Conservation (phyloP, 2,113 vertebrate species). For the Trinectes maculatus region DNA sequence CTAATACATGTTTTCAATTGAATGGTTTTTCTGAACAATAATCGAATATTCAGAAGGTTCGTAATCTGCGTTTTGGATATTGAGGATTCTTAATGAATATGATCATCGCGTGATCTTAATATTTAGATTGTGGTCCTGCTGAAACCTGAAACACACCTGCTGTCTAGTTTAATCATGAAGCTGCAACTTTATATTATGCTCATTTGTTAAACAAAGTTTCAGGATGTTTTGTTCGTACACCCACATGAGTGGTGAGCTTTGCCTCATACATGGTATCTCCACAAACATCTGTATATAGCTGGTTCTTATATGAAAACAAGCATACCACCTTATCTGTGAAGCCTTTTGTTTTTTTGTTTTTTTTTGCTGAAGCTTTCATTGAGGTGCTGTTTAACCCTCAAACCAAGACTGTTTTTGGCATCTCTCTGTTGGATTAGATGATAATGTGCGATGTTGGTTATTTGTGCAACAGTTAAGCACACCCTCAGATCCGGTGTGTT, state of each 20-base stretch:
- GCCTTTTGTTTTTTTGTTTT: no score
- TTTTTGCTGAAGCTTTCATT: neutral
- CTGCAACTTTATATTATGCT: neutral
- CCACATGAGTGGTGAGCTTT: neutral
- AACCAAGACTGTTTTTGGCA: neutral
- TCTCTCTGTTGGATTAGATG: neutral
- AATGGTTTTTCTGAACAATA: neutral
- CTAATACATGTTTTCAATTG: neutral
- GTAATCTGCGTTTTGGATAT: neutral
- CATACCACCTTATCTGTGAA: neutral
- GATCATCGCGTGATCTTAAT: neutral
- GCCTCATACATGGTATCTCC: neutral
- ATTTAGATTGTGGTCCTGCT: neutral
- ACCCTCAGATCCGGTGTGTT: conserved; percentile 22
- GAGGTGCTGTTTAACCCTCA: conserved; percentile 1
- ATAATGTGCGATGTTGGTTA: neutral
- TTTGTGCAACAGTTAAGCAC: conserved; percentile 8
- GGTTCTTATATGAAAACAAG: neutral
- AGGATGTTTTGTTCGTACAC: no score
- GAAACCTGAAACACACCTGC: neutral
- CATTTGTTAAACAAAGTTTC: neutral
- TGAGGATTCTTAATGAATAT: neutral
- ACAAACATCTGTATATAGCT: neutral
- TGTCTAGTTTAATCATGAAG: neutral
- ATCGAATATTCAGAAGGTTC: neutral